A percentile compares a stretch with the other conserved stretches of the same genome.
These are phyloP conservation scores for Brachionus koreanus DNA, from an alignment of 1,140 invertebrate genomes.

Conservation along the genomic window DNA sequence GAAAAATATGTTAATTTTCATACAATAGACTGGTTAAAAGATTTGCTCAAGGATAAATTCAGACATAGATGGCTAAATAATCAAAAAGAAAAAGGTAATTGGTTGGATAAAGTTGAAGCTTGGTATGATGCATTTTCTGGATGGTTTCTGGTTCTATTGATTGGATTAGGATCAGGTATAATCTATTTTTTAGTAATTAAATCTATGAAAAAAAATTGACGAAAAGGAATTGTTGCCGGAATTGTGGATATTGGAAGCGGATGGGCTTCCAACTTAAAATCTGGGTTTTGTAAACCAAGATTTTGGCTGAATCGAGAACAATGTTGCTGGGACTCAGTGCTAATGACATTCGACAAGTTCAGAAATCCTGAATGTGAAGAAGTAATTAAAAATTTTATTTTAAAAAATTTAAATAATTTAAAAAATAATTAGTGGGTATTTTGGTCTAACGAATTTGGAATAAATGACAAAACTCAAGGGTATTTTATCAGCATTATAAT, in stretches of 20 bases:
- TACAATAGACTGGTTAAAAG: conserved; percentile 98
- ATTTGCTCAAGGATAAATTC: conserved; percentile 94
- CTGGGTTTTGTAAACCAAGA: conserved; percentile 91
- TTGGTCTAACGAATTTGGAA: conserved; percentile 50
- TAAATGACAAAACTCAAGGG: conserved; percentile 90
- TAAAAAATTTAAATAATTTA: neutral
- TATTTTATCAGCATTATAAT: conserved; percentile 90
- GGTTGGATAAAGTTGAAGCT: conserved; percentile 38
- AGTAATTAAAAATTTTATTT: neutral
- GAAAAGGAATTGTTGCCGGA: conserved; percentile 55
- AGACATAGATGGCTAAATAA: conserved; percentile 77
- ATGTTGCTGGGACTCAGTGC: conserved; percentile 99
- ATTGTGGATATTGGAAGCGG: conserved; percentile 87
- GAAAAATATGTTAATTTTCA: conserved; percentile 90
- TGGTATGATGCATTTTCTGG: conserved; percentile 88
- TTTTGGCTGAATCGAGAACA: conserved; percentile 99
- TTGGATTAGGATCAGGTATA: conserved; percentile 73
- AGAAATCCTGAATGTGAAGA: conserved; percentile 47
- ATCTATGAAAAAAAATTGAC: neutral
- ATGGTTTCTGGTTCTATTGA: conserved; percentile 95
- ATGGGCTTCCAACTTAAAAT: conserved; percentile 99
- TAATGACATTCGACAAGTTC: conserved; percentile 81
- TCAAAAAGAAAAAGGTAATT: conserved; percentile 50
- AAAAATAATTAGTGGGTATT: conserved; percentile 37
- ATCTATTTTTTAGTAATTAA: conserved; percentile 47